Evolutionary conservation across 2,888 invertebrate species (phyloP).

Genomic region (Pediacus dermestoides): DNA sequence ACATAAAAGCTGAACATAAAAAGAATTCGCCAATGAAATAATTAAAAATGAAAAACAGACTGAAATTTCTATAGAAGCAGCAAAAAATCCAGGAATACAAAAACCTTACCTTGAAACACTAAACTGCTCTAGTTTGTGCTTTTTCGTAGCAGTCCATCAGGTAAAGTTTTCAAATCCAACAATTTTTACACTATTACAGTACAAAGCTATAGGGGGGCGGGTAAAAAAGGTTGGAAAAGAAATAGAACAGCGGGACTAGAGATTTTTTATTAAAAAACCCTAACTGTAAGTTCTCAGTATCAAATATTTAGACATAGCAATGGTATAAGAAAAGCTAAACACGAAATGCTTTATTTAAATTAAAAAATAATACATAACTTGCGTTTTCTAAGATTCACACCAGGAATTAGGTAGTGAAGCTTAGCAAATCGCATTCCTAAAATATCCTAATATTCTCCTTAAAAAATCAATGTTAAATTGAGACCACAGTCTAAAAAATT

Average conservation of each 20-base stretch:
- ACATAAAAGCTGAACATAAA: too few relatives aligned
- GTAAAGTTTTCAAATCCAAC: slow-evolving; percentile 31
- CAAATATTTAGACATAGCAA: slow-evolving; percentile 53
- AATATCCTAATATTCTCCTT: too few relatives aligned
- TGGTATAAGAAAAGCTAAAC: slow-evolving; percentile 56
- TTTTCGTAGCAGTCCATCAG: slow-evolving; percentile 19
- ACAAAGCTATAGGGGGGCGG: slow-evolving; percentile 17
- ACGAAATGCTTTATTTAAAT: slow-evolving; percentile 48
- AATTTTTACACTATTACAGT: slow-evolving; percentile 21
- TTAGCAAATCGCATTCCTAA: too few relatives aligned
- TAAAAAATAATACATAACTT: slow-evolving; percentile 20
- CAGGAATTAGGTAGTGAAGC: too few relatives aligned
- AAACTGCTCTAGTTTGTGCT: slow-evolving; percentile 28
- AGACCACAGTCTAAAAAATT: slow-evolving; percentile 44
- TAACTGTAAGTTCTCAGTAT: slow-evolving; percentile 61
- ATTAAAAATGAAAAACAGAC: slow-evolving; percentile 16
- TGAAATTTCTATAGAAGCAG: slow-evolving; percentile 17
- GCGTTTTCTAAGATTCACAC: too few relatives aligned
- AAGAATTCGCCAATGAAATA: too few relatives aligned
- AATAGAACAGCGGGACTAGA: slow-evolving; percentile 62
- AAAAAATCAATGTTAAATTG: too few relatives aligned
- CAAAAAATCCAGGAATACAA: slow-evolving; percentile 29
- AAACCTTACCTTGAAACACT: slow-evolving; percentile 34
- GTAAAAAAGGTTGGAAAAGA: slow-evolving; percentile 30
- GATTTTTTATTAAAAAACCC: slow-evolving; percentile 56